A percentile compares a stretch with the other conserved stretches of the same genome.
These are phyloP conservation scores for Tympanuchus pallidicinctus DNA, from an alignment of 2,113 vertebrate genomes.

Conservation along the genomic window DNA sequence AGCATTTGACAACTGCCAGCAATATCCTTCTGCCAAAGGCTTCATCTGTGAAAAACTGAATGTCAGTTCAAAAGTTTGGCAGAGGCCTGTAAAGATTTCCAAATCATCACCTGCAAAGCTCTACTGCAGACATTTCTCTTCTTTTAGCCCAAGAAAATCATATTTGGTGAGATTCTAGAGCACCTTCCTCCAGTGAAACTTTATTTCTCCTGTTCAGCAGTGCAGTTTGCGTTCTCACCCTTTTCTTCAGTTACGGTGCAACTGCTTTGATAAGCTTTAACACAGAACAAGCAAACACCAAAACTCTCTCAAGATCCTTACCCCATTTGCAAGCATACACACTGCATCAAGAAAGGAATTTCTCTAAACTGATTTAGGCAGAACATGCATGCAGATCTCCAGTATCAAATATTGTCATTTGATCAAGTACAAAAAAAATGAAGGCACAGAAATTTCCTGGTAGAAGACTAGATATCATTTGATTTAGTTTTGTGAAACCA, in stretches of 20 bases:
- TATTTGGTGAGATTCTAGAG: not conserved
- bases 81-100: slow-evolving; percentile 38
- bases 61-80: not conserved
- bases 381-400: not conserved
- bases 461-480: not conserved
- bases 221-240: not conserved
- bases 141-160: not conserved
- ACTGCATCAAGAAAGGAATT: not conserved
- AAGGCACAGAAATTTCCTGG: not conserved
- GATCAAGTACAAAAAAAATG: not conserved
- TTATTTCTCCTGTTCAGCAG: not conserved
- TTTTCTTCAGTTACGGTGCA: not conserved
- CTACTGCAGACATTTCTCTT: not conserved
- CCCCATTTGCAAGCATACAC: not conserved
- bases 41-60: slow-evolving; percentile 32
- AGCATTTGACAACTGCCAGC: slow-evolving; percentile 46
- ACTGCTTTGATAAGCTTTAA: not conserved
- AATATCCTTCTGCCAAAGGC: slow-evolving; percentile 19
- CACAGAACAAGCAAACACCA: not conserved
- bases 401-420: not conserved
- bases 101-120: slow-evolving; percentile 43
- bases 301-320: not conserved
- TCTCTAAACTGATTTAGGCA: not conserved
- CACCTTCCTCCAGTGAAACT: not conserved
- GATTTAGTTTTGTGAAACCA: not conserved